Percentiles rank a stretch among this genome's conserved stretches.
phyloP scores from a whole-genome alignment of 2,888 invertebrate genomes.

The Ormyrus rosae region DNA sequence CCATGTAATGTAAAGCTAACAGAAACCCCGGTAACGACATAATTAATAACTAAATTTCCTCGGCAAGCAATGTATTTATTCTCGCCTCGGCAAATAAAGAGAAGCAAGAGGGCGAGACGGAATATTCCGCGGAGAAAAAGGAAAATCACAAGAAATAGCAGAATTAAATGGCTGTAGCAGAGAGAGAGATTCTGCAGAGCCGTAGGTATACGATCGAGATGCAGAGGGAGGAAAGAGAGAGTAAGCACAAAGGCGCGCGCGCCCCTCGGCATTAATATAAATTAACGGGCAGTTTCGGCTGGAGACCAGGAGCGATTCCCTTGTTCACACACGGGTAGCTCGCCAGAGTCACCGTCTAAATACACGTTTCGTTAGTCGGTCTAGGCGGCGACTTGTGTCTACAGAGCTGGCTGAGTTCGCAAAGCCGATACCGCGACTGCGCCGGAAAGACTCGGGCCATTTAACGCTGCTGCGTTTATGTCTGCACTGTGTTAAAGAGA shows the following conservation, averaged over 20 bases:
- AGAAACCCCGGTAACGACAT: not conserved
- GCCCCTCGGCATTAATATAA: conserved; percentile 66
- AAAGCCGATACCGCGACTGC: not conserved
- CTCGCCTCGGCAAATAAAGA: too few species aligned
- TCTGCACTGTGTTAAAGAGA: conserved; percentile 19
- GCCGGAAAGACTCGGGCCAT: conserved; percentile 44
- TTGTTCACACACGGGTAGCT: conserved; percentile 4
- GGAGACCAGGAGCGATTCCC: not conserved
- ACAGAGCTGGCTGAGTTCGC: not conserved
- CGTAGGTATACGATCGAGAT: not conserved
- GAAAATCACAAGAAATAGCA: not conserved
- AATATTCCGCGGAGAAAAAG: too few species aligned
- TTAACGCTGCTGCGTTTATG: conserved; percentile 34
- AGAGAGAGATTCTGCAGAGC: not conserved
- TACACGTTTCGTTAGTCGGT: not conserved
- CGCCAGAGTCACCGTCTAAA: conserved; percentile 18
- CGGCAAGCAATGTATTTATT: not conserved
- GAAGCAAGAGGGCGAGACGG: too few species aligned
- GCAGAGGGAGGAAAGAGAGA: not conserved
- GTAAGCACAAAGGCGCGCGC: conserved; percentile 50
- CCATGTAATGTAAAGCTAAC: not conserved
- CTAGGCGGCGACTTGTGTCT: not conserved
- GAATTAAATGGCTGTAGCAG: not conserved
- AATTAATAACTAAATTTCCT: not conserved
- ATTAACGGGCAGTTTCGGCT: conserved; percentile 60